These are phyloP conservation scores for Sylvia borin DNA, from an alignment of 2,797 vertebrate genomes.

Conservation along the genomic window DNA sequence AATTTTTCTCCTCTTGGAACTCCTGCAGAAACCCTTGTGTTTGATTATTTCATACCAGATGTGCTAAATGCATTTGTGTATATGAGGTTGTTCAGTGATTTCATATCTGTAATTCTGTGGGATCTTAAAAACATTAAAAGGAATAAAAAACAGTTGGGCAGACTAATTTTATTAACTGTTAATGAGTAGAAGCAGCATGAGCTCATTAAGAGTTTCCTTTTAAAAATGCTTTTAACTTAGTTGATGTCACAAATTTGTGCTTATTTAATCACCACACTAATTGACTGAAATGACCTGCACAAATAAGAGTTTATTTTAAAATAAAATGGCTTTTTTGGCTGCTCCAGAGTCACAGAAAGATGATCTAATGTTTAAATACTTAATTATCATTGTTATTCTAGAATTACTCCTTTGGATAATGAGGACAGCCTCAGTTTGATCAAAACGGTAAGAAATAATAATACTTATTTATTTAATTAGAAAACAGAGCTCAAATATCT, in stretches of 20 bases:
- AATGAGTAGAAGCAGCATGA: not conserved
- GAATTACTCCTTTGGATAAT: conserved; percentile 84
- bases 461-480: not conserved
- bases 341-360: not conserved
- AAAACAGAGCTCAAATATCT: not conserved
- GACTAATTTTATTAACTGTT: not conserved
- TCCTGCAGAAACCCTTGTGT: not conserved
- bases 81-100: not conserved
- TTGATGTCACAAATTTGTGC: not conserved
- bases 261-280: not conserved
- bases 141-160: not conserved
- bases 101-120: not conserved
- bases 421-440: conserved; percentile 84
- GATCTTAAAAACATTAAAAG: not conserved
- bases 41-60: not conserved
- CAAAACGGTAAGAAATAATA: conserved; percentile 87
- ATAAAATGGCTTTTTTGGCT: not conserved
- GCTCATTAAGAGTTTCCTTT: not conserved
- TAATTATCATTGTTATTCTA: conserved; percentile 64
- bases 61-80: not conserved
- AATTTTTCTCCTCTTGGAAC: not conserved
- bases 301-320: not conserved
- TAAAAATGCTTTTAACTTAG: not conserved
- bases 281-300: not conserved
- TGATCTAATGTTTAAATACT: not conserved